phyloP scores from a whole-genome alignment of 2,888 invertebrate genomes.

The Leucophenga maculata region DNA sequence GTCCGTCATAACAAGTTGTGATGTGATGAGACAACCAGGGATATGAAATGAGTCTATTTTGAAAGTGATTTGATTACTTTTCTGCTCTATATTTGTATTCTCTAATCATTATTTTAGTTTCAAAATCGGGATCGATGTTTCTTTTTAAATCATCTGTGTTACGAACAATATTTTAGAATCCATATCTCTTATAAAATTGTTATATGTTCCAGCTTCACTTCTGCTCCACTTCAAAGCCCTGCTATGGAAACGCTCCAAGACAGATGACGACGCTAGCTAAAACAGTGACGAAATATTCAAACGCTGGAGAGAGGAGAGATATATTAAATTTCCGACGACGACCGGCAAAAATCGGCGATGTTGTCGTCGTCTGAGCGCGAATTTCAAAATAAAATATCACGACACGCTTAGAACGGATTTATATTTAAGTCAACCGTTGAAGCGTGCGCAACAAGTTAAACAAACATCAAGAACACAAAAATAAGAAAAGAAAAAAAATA shows the following conservation, averaged over 20 bases:
- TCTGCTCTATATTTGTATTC: too few relatives aligned
- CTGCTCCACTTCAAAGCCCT: constrained; percentile 15
- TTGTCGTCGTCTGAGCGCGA: constrained; percentile 22
- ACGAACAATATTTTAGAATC: too few relatives aligned
- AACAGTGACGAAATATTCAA: constrained; percentile 24
- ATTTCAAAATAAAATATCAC: constrained; percentile 66
- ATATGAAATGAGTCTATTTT: too few relatives aligned
- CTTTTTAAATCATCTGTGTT: too few relatives aligned
- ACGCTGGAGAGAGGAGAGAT: constrained; percentile 11
- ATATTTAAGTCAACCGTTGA: constrained; percentile 67
- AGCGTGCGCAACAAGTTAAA: constrained; percentile 51
- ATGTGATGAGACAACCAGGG: too few relatives aligned
- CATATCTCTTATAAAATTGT: too few relatives aligned
- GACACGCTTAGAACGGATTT: constrained; percentile 66
- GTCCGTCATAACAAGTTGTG: constrained; percentile 53
- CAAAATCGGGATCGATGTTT: too few relatives aligned
- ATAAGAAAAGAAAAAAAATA: constrained; percentile 26
- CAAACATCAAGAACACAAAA: not conserved
- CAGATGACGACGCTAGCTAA: constrained; percentile 1
- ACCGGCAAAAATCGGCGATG: constrained; percentile 52
- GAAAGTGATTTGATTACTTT: too few relatives aligned
- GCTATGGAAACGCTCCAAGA: too few relatives aligned
- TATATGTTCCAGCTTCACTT: not conserved
- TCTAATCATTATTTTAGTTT: too few relatives aligned
- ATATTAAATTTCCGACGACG: constrained; percentile 9